Conservation (phyloP, 2,888 invertebrate species). For the Margaritifera margaritifera region DNA sequence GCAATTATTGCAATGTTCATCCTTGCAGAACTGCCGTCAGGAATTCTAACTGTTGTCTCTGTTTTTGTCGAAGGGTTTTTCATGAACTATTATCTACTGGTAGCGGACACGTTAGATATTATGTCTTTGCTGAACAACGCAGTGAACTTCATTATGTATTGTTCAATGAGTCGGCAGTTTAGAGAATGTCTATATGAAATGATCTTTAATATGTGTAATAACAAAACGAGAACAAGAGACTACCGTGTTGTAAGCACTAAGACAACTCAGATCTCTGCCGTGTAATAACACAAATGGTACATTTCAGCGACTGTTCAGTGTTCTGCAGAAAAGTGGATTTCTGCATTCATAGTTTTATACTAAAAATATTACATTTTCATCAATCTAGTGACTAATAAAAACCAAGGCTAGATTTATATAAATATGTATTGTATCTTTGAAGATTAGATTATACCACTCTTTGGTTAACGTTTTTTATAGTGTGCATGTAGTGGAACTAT, state of each 20-base stretch:
- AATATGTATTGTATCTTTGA: no score
- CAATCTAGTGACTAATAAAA: no score
- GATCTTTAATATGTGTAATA: slow-evolving; percentile 19
- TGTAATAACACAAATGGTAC: no score
- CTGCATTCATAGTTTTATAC: no score
- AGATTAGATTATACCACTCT: no score
- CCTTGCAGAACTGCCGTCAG: slow-evolving; percentile 92
- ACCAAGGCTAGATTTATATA: no score
- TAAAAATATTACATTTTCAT: no score
- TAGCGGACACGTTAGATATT: slow-evolving; percentile 88
- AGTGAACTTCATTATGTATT: slow-evolving; percentile 93
- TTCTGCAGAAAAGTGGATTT: no score
- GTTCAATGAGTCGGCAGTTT: slow-evolving; percentile 95
- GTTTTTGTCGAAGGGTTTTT: slow-evolving; percentile 85
- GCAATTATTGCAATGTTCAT: slow-evolving; percentile 83
- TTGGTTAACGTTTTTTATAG: no score
- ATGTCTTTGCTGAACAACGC: slow-evolving; percentile 91
- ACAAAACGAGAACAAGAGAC: neutral
- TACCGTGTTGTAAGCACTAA: slow-evolving; percentile 8
- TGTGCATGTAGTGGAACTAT: no score
- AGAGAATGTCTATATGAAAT: slow-evolving; percentile 78
- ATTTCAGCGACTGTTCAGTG: no score
- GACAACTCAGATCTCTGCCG: slow-evolving; percentile 6
- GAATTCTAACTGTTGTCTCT: slow-evolving; percentile 81
- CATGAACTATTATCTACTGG: slow-evolving; percentile 76